Conservation (phyloP, 2,113 vertebrate species). For the Grammomys dolichurus region DNA sequence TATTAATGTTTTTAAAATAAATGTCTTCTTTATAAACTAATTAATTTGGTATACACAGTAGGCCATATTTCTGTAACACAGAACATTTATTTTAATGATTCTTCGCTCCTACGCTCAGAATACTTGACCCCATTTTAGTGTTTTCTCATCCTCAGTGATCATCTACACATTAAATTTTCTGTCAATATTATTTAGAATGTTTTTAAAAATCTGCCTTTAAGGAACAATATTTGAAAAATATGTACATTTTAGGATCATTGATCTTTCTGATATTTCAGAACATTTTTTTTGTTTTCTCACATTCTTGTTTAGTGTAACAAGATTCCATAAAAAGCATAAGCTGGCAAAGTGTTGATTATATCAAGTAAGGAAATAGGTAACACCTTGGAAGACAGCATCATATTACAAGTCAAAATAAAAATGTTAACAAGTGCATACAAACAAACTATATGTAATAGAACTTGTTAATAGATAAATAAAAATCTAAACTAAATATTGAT, state of each 20-base stretch:
- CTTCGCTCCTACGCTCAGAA: not conserved
- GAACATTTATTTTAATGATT: not conserved
- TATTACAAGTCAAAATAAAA: slow-evolving; percentile 54
- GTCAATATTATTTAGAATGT: not conserved
- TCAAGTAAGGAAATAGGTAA: slow-evolving; percentile 49
- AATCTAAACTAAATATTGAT: not conserved
- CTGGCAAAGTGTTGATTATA: slow-evolving; percentile 49
- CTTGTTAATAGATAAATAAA: not conserved
- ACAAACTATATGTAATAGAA: not conserved
- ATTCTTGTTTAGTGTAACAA: slow-evolving; percentile 42
- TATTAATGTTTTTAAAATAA: not conserved
- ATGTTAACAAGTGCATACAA: not conserved
- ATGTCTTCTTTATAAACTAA: not conserved
- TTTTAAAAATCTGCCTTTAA: not conserved
- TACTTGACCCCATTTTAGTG: not conserved
- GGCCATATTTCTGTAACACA: not conserved
- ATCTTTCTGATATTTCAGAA: slow-evolving; percentile 43
- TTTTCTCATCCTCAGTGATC: not conserved
- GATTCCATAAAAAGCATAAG: slow-evolving; percentile 46
- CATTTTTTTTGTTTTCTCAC: slow-evolving; percentile 65
- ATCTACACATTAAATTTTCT: not conserved
- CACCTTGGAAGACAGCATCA: not conserved
- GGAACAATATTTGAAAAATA: not conserved
- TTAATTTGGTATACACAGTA: not conserved
- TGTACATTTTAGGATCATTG: slow-evolving; percentile 7